These are phyloP conservation scores for Lordiphosa andalusiaca DNA, from an alignment of 2,888 invertebrate species.

Conservation along the genomic window DNA sequence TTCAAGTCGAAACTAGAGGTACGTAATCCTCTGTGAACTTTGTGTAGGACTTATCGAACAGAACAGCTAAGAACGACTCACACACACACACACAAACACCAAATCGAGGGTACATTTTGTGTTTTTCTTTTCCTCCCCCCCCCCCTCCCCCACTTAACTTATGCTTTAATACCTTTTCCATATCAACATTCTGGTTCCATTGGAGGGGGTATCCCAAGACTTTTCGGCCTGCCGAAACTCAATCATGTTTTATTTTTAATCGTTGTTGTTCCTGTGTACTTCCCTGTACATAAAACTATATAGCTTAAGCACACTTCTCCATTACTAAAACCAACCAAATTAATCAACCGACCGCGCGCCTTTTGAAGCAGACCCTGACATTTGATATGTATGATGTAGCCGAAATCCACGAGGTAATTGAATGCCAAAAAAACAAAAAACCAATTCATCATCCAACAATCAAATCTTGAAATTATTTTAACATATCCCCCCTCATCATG, in stretches of 20 bases:
- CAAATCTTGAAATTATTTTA: no score
- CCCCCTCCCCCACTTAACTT: not conserved
- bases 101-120: slow-evolving; percentile 8
- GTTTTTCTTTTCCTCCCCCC: not conserved
- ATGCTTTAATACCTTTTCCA: slow-evolving; percentile 5
- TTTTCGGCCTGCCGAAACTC: slow-evolving; percentile 1
- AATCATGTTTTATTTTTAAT: slow-evolving; percentile 1
- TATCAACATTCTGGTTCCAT: not conserved
- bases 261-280: slow-evolving; percentile 10
- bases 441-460: no score
- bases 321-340: slow-evolving; percentile 5
- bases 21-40: slow-evolving; percentile 9
- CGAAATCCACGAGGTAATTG: not conserved
- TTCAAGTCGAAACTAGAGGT: slow-evolving; percentile 3
- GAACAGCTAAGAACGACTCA: slow-evolving; percentile 30
- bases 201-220: slow-evolving; percentile 1
- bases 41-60: slow-evolving; percentile 8
- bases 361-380: slow-evolving; percentile 5
- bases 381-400: slow-evolving; percentile 3
- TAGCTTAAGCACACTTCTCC: not conserved
- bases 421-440: no score
- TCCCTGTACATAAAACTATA: slow-evolving; percentile 5
- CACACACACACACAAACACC: not conserved
- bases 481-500: no score
- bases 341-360: not conserved